These are phyloP conservation scores for Caretta caretta DNA, from an alignment of 2,113 vertebrate species.

Conservation along the genomic window DNA sequence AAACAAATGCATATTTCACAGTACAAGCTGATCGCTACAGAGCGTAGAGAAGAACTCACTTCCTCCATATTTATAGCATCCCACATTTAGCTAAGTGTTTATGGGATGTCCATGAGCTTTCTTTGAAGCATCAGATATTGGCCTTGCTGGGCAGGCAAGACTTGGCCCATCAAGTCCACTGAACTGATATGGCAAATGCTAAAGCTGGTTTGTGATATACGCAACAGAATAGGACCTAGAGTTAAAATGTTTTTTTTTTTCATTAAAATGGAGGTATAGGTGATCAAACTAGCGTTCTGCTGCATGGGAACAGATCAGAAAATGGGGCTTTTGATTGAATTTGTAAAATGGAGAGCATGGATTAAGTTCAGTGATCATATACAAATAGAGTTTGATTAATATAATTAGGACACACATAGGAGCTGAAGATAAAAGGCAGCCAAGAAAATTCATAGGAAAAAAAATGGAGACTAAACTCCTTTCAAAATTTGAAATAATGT, in stretches of 20 bases:
- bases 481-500: too few relatives aligned
- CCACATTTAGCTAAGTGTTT: neutral
- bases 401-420: neutral
- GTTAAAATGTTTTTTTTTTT: neutral
- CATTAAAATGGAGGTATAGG: neutral
- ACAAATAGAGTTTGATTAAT: neutral
- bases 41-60: neutral
- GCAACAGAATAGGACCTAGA: neutral
- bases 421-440: too few relatives aligned
- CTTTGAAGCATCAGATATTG: neutral
- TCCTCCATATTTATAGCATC: neutral
- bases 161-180: fast-evolving
- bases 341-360: neutral
- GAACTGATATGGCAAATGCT: neutral
- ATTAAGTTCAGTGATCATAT: neutral
- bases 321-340: neutral
- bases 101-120: neutral
- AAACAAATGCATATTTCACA: neutral
- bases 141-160: neutral
- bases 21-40: fast-evolving
- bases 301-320: neutral
- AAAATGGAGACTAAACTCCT: too few relatives aligned
- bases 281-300: neutral
- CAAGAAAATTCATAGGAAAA: too few relatives aligned
- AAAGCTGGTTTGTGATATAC: neutral